A percentile compares a stretch with the other conserved stretches of the same genome.
Evolutionary conservation across 2,797 vertebrate species (phyloP).

Genomic region (Carcharodon carcharias): DNA sequence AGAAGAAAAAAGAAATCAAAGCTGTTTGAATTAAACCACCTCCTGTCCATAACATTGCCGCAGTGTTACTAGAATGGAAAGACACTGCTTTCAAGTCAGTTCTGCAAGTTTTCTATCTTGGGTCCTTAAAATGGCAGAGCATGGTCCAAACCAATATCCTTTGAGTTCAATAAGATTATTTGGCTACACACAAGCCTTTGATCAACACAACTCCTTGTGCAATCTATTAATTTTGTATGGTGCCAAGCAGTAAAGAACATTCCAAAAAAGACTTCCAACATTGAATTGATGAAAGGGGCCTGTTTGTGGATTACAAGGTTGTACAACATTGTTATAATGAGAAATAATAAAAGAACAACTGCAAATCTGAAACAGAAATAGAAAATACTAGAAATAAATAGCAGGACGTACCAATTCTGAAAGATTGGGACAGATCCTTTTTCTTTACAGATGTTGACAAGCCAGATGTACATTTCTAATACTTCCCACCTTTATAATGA

Average conservation of each 20-base stretch:
- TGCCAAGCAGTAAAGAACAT: background rate
- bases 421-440: background rate
- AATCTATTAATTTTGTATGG: background rate
- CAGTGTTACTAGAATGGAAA: background rate
- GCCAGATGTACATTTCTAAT: background rate
- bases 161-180: background rate
- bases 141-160: background rate
- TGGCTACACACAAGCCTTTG: background rate
- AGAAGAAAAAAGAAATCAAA: no score
- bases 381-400: background rate
- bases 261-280: background rate
- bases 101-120: background rate
- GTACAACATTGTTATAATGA: background rate
- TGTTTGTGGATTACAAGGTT: background rate
- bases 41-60: background rate
- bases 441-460: background rate
- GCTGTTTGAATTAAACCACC: no score
- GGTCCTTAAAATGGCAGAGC: background rate
- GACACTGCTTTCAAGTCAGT: background rate
- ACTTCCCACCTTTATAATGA: background rate
- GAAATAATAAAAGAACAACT: background rate
- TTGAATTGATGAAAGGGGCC: background rate
- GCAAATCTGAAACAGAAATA: background rate
- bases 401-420: background rate
- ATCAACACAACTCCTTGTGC: background rate